A percentile compares a stretch with the other conserved stretches of the same genome.
Conservation (phyloP, 2,113 vertebrate genomes). For the Salvelinus namaycush region DNA sequence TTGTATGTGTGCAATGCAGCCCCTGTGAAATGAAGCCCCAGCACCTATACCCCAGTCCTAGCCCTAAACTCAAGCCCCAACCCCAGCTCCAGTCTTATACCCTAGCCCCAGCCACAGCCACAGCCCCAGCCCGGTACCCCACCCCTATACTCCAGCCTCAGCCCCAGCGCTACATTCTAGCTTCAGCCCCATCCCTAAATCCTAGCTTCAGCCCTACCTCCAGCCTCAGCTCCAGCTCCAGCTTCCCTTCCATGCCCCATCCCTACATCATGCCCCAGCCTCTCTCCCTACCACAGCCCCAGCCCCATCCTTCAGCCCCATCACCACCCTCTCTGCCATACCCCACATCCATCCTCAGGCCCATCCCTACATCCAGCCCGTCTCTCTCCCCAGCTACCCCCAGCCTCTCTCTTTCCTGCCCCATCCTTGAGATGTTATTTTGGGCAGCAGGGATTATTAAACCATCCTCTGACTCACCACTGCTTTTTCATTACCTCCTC, state of each 20-base stretch:
- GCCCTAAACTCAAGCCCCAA: not conserved
- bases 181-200: not conserved
- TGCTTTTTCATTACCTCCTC: conserved; percentile 65
- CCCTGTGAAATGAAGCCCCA: not conserved
- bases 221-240: too few relatives aligned
- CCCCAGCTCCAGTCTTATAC: too few relatives aligned
- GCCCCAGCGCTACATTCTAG: conserved; percentile 6
- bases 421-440: conserved; percentile 56
- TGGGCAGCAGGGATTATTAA: conserved; percentile 63
- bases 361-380: not conserved
- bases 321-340: too few relatives aligned
- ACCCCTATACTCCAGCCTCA: conserved; percentile 9
- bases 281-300: not conserved
- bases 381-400: too few relatives aligned
- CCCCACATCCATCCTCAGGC: too few relatives aligned
- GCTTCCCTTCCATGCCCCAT: not conserved
- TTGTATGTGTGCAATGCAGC: not conserved
- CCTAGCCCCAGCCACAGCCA: conserved; percentile 1
- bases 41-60: not conserved
- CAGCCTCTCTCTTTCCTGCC: conserved; percentile 13
- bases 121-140: conserved; percentile 19
- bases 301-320: too few relatives aligned
- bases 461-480: conserved; percentile 63
- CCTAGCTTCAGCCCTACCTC: not conserved
- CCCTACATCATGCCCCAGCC: conserved; percentile 28